These are phyloP conservation scores for Agrochola circellaris DNA, from an alignment of 2,888 invertebrate genomes.

Conservation along the genomic window DNA sequence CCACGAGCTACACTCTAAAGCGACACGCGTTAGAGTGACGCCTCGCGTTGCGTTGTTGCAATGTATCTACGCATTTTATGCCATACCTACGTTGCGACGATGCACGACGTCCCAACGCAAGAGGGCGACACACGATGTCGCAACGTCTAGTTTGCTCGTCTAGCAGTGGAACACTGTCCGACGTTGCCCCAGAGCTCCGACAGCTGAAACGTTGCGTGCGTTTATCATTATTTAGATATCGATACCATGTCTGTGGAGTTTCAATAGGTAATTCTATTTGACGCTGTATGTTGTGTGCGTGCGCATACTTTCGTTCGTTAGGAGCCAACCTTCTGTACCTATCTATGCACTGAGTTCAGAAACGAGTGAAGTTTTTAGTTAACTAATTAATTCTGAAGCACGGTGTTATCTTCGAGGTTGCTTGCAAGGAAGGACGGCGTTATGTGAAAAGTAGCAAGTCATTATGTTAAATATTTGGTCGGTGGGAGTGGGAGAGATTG, in stretches of 20 bases:
- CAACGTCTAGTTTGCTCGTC: too few relatives aligned
- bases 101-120: too few relatives aligned
- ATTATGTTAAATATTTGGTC: constrained; percentile 56
- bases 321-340: constrained; percentile 3
- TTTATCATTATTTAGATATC: too few relatives aligned
- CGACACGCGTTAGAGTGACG: not conserved
- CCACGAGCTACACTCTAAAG: not conserved
- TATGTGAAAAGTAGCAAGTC: constrained; percentile 56
- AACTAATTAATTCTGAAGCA: constrained; percentile 83
- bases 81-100: too few relatives aligned
- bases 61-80: too few relatives aligned
- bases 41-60: too few relatives aligned
- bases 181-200: too few relatives aligned
- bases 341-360: constrained; percentile 4
- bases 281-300: not conserved
- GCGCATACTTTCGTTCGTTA: not conserved
- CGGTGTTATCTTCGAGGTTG: constrained; percentile 76
- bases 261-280: too few relatives aligned
- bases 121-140: too few relatives aligned
- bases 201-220: too few relatives aligned
- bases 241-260: too few relatives aligned
- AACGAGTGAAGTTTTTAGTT: constrained; percentile 83
- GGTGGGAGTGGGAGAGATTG: constrained; percentile 7
- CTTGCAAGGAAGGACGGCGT: constrained; percentile 59
- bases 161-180: too few relatives aligned